Conservation (phyloP, 2,113 vertebrate genomes). For the Equus quagga region DNA sequence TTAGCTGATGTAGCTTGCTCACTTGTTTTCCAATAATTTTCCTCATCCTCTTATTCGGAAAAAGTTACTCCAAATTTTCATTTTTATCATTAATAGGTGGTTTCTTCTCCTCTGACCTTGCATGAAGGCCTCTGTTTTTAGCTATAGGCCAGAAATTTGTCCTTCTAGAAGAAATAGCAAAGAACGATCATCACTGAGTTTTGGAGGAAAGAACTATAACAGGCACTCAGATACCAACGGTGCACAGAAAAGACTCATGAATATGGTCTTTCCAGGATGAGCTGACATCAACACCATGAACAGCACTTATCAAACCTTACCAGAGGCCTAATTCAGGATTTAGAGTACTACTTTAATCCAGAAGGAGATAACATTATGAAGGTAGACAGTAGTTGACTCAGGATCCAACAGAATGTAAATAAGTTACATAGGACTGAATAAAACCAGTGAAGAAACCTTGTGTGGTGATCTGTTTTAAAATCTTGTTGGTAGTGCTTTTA, state of each 20-base stretch:
- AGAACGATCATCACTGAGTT: not conserved
- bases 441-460: not conserved
- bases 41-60: not conserved
- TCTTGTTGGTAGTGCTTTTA: not conserved
- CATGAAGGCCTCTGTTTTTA: not conserved
- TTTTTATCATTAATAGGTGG: not conserved
- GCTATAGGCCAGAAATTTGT: not conserved
- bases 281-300: not conserved
- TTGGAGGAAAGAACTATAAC: not conserved
- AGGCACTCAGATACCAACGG: not conserved
- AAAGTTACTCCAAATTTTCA: not conserved
- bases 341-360: not conserved
- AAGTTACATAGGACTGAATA: not conserved
- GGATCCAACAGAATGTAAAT: not conserved
- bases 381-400: not conserved
- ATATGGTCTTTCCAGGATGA: not conserved
- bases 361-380: not conserved
- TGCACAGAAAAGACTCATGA: not conserved
- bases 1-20: not conserved
- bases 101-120: not conserved
- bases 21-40: not conserved
- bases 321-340: not conserved
- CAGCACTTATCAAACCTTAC: not conserved
- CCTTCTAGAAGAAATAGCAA: not conserved
- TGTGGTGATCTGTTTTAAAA: constrained; percentile 17